These are phyloP conservation scores for Chrysaora quinquecirrha DNA, from an alignment of 30 jellyfish, hydroid and myxozoan species.

Conservation along the genomic window DNA sequence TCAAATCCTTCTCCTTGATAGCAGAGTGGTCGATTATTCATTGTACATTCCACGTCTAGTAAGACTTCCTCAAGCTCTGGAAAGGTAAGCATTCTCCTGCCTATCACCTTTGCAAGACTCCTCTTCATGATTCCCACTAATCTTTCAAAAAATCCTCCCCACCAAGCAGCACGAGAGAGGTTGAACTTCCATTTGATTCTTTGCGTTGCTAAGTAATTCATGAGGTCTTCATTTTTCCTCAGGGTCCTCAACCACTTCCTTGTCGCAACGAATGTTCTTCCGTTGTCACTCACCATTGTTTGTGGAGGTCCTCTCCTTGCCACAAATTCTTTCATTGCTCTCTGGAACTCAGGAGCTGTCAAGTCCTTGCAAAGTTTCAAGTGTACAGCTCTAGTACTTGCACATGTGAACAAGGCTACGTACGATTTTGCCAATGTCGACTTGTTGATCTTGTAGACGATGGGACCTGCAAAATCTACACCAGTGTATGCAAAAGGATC, in stretches of 20 bases:
- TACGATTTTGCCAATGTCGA: background rate
- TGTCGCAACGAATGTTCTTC: conserved; percentile 26
- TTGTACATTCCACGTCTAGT: conserved; percentile 42
- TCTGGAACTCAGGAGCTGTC: conserved; percentile 12
- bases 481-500: conserved; percentile 42
- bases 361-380: conserved; percentile 13
- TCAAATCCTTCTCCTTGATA: conserved; percentile 62
- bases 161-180: conserved; percentile 48
- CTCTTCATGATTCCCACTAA: conserved; percentile 52
- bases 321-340: conserved; percentile 22
- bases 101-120: conserved; percentile 41
- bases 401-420: too few relatives aligned
- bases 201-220: conserved; percentile 36
- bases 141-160: conserved; percentile 64
- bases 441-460: background rate
- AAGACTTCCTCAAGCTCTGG: too few relatives aligned
- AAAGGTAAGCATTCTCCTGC: conserved; percentile 22
- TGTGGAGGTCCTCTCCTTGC: conserved; percentile 45
- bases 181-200: conserved; percentile 46
- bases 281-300: conserved; percentile 54
- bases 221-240: conserved; percentile 30
- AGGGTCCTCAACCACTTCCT: conserved; percentile 27
- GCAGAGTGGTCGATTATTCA: conserved; percentile 56
- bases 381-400: too few relatives aligned
- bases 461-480: conserved; percentile 51